phyloP scores from a whole-genome alignment of 2,797 vertebrate genomes.

The Scarus forsteni region DNA sequence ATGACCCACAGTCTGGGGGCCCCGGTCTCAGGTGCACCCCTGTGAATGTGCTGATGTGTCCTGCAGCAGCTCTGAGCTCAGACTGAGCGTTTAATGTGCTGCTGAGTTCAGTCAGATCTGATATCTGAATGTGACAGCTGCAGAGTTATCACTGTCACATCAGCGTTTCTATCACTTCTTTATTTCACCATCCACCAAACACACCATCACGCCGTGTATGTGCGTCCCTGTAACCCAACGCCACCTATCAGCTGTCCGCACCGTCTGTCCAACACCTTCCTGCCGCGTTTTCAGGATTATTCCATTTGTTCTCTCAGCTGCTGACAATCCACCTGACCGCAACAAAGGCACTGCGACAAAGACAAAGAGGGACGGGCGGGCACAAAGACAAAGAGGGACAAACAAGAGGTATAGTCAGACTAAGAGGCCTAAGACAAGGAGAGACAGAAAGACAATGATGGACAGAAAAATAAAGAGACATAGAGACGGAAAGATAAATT shows the following conservation, averaged over 20 bases:
- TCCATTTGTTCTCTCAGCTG: constrained; percentile 73
- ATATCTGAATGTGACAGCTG: constrained; percentile 55
- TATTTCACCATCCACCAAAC: constrained; percentile 25
- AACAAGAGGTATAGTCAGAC: neutral
- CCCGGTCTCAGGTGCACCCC: no score
- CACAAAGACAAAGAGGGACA: neutral
- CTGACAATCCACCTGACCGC: constrained; percentile 67
- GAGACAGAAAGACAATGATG: neutral
- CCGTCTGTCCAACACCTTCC: constrained; percentile 47
- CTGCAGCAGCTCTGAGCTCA: neutral
- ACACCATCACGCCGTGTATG: constrained; percentile 2
- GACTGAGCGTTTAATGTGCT: constrained; percentile 18
- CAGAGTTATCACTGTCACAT: constrained; percentile 30
- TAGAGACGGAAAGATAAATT: no score
- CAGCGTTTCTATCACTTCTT: constrained; percentile 20
- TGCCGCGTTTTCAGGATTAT: constrained; percentile 66
- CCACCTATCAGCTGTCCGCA: constrained; percentile 53
- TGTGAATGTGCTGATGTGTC: neutral
- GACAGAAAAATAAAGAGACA: neutral
- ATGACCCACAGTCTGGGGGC: no score
- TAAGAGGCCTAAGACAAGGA: neutral
- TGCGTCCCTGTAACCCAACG: constrained; percentile 25
- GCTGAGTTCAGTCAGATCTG: constrained; percentile 30
- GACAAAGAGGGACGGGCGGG: neutral
- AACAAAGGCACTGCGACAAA: neutral